Conservation (phyloP, 1,140 invertebrate species). For the Brachystomella parvula region DNA sequence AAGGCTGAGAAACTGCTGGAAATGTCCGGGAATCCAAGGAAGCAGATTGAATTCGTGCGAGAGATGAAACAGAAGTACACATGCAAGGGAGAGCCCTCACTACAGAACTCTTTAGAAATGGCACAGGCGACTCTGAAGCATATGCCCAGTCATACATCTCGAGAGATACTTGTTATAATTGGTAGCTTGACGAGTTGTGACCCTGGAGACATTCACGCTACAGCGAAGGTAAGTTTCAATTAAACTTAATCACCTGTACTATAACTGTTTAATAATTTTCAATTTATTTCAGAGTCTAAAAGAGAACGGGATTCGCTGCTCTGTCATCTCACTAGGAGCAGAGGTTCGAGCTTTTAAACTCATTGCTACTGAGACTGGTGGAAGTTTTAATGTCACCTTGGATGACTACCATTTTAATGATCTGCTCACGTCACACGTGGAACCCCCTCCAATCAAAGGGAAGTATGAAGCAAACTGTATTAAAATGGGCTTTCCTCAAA, state of each 20-base stretch:
- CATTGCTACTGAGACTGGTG: constrained; percentile 73
- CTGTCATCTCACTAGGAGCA: constrained; percentile 88
- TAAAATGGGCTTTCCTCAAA: constrained; percentile 87
- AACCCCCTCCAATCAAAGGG: constrained; percentile 65
- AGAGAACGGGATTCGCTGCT: constrained; percentile 65
- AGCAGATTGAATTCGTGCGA: constrained; percentile 60
- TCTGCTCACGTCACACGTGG: constrained; percentile 60
- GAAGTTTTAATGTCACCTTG: constrained; percentile 75
- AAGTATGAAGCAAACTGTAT: constrained; percentile 73
- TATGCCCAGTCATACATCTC: constrained; percentile 83
- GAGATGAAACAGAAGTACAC: constrained; percentile 29
- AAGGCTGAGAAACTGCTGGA: constrained; percentile 85
- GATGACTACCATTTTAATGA: constrained; percentile 86
- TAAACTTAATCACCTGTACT: constrained; percentile 7
- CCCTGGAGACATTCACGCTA: constrained; percentile 81
- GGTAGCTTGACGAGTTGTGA: constrained; percentile 94
- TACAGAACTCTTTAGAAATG: constrained; percentile 89
- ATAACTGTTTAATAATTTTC: constrained; percentile 12
- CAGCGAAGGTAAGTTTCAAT: constrained; percentile 59
- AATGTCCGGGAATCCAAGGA: constrained; percentile 73
- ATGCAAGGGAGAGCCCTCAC: constrained; percentile 77
- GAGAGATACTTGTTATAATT: constrained; percentile 83
- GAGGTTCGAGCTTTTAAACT: constrained; percentile 84
- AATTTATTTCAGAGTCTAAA: constrained; percentile 43
- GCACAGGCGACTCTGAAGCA: constrained; percentile 76